phyloP scores from a whole-genome alignment of 2,888 invertebrate species.

The Spodoptera littoralis region DNA sequence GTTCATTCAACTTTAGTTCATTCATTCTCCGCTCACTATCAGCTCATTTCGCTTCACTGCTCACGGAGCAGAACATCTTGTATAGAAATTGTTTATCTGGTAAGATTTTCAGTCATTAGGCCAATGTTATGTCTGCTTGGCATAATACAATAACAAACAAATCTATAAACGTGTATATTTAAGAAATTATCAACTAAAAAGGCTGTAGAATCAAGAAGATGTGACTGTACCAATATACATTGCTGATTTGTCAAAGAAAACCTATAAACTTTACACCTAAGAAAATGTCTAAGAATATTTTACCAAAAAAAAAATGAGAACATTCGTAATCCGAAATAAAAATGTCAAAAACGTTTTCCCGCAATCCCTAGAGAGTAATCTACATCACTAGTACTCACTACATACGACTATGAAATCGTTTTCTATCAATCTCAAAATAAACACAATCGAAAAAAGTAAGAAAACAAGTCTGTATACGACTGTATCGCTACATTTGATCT shows the following conservation, averaged over 20 bases:
- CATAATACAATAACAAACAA: too few species aligned
- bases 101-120: too few species aligned
- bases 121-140: too few species aligned
- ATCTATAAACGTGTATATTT: too few species aligned
- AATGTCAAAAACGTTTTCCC: constrained; percentile 1
- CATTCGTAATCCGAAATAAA: constrained; percentile 19
- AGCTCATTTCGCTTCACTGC: constrained; percentile 47
- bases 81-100: neutral
- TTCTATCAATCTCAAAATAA: constrained; percentile 36
- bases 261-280: too few species aligned
- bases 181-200: too few species aligned
- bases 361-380: constrained; percentile 29
- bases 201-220: too few species aligned
- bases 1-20: constrained; percentile 43
- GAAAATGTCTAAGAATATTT: too few species aligned
- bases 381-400: constrained; percentile 21
- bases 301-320: constrained; percentile 7
- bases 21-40: constrained; percentile 53
- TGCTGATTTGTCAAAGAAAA: too few species aligned
- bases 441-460: constrained; percentile 42
- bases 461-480: constrained; percentile 24
- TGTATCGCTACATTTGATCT: constrained; percentile 46
- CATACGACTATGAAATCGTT: constrained; percentile 37
- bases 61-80: constrained; percentile 28
- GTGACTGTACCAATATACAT: too few species aligned